A percentile compares a stretch with the other conserved stretches of the same genome.
phyloP scores from a whole-genome alignment of 2,888 invertebrate species.

The Cyclophora albipunctata region DNA sequence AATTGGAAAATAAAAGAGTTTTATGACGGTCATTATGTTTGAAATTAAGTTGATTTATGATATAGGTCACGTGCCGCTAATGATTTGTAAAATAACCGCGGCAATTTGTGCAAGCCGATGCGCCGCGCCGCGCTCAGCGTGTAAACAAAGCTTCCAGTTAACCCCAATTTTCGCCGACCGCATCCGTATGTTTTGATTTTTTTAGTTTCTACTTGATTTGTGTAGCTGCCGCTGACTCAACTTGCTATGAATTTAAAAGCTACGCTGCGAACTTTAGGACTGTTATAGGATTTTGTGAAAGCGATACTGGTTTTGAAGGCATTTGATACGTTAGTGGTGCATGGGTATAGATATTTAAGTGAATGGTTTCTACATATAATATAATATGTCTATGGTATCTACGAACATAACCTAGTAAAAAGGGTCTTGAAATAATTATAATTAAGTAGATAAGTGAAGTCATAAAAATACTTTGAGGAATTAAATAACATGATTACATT shows the following conservation, averaged over 20 bases:
- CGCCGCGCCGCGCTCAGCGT: conserved; percentile 30
- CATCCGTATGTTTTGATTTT: conserved; percentile 37
- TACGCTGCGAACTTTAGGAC: neutral
- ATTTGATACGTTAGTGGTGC: too few relatives aligned
- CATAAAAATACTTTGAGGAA: too few relatives aligned
- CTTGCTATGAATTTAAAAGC: conserved; percentile 29
- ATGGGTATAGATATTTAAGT: too few relatives aligned
- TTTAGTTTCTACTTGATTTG: conserved; percentile 48
- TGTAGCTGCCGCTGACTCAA: conserved; percentile 36
- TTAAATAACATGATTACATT: too few relatives aligned
- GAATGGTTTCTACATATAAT: too few relatives aligned
- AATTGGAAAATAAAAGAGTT: too few relatives aligned
- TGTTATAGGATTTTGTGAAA: neutral
- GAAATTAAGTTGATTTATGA: conserved; percentile 10
- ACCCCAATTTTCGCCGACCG: conserved; percentile 45
- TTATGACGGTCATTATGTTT: conserved; percentile 1
- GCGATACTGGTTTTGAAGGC: too few relatives aligned
- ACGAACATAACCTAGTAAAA: too few relatives aligned
- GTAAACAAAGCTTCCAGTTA: conserved; percentile 55
- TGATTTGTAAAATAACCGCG: conserved; percentile 36
- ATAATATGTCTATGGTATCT: too few relatives aligned
- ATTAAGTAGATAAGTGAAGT: too few relatives aligned
- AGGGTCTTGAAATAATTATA: too few relatives aligned
- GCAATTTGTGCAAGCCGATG: conserved; percentile 41
- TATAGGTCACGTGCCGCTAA: conserved; percentile 17